These are phyloP conservation scores for Cosmorhoe ocellata DNA, from an alignment of 2,888 invertebrate genomes.

Conservation along the genomic window DNA sequence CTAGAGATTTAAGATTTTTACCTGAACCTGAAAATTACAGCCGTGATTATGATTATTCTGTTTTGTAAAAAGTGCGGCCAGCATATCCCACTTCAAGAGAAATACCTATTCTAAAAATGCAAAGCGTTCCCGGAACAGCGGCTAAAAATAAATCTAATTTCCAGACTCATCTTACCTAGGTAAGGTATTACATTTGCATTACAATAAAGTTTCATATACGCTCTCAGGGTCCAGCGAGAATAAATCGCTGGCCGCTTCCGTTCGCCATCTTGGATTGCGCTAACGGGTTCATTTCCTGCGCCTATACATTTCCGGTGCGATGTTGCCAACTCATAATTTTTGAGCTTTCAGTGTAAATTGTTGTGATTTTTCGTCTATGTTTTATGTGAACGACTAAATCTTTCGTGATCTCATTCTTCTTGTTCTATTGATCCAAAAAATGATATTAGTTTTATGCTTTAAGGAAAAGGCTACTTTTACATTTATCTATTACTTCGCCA, in stretches of 20 bases:
- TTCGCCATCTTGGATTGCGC: slow-evolving; percentile 76
- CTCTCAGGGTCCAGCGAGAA: slow-evolving; percentile 59
- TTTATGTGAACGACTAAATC: too few species aligned
- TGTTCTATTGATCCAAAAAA: too few species aligned
- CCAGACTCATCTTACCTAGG: slow-evolving; percentile 14
- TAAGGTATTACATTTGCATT: slow-evolving; percentile 30
- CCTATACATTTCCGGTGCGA: slow-evolving; percentile 77
- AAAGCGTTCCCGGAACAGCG: neutral
- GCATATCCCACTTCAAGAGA: too few species aligned
- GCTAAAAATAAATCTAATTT: slow-evolving; percentile 10
- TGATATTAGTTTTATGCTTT: too few species aligned
- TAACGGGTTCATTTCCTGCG: slow-evolving; percentile 81
- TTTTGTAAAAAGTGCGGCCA: too few species aligned
- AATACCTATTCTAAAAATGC: too few species aligned
- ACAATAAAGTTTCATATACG: slow-evolving; percentile 45
- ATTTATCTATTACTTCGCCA: too few species aligned
- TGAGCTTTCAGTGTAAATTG: slow-evolving; percentile 38
- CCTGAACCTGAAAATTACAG: too few species aligned
- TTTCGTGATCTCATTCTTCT: too few species aligned
- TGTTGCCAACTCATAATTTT: slow-evolving; percentile 74
- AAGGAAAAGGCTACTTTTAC: too few species aligned
- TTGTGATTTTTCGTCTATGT: slow-evolving; percentile 19
- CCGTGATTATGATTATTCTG: too few species aligned
- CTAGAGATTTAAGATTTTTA: too few species aligned
- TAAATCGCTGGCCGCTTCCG: slow-evolving; percentile 65